These are phyloP conservation scores for Neofelis nebulosa DNA, from an alignment of 2,113 vertebrate genomes.

Conservation along the genomic window DNA sequence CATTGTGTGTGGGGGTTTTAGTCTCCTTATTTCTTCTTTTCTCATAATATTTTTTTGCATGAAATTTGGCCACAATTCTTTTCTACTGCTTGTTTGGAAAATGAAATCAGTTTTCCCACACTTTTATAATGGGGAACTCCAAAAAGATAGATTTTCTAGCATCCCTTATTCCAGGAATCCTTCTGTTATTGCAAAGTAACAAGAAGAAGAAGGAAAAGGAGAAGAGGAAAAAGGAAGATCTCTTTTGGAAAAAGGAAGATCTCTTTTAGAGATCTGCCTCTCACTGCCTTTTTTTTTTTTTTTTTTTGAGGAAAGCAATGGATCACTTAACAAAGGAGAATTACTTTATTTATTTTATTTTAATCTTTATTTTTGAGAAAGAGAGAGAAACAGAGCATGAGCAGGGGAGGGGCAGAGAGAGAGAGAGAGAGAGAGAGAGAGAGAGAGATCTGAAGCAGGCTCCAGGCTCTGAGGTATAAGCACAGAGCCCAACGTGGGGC, in stretches of 20 bases:
- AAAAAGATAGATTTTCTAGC: background rate
- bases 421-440: too few species aligned
- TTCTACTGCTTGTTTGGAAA: background rate
- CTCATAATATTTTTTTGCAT: background rate
- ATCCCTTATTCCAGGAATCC: background rate
- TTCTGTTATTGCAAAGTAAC: background rate
- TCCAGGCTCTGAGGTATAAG: too few species aligned
- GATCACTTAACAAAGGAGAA: background rate
- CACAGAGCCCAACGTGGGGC: too few species aligned
- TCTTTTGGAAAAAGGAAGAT: background rate
- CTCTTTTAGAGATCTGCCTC: background rate
- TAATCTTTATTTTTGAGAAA: too few species aligned
- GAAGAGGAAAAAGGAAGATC: background rate
- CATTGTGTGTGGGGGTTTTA: background rate
- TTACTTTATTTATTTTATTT: background rate
- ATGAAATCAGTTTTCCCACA: background rate
- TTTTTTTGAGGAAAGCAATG: background rate
- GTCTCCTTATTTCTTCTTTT: background rate
- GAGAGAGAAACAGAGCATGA: too few species aligned
- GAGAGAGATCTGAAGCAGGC: too few species aligned
- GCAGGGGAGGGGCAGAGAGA: too few species aligned
- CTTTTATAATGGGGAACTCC: background rate
- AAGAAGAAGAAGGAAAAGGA: background rate
- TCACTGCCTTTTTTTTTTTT: background rate
- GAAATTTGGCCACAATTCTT: background rate